Conservation (phyloP, 2,888 invertebrate genomes). For the Cryptophagus acutangulus region DNA sequence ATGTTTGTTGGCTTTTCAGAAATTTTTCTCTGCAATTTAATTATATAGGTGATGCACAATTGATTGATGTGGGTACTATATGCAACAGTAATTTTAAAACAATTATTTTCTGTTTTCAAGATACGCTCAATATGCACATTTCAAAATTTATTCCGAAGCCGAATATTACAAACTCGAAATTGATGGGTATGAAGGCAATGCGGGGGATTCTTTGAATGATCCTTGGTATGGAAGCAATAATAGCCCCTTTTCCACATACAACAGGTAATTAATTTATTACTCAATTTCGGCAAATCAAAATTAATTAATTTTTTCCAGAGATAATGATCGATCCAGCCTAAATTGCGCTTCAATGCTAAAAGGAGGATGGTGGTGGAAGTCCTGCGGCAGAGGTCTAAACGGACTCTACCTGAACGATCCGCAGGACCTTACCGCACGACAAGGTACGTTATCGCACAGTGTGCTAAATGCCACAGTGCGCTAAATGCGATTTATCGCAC, state of each 20-base stretch:
- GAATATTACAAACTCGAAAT: conserved; percentile 90
- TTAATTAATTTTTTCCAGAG: conserved; percentile 53
- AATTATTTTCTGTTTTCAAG: conserved; percentile 48
- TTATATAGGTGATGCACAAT: no score
- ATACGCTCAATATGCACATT: conserved; percentile 86
- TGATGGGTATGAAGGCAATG: conserved; percentile 86
- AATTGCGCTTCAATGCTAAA: conserved; percentile 92
- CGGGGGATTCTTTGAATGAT: conserved; percentile 86
- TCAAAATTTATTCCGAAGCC: conserved; percentile 86
- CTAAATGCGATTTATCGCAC: conserved; percentile 11
- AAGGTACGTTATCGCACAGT: conserved; percentile 57
- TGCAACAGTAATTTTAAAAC: no score
- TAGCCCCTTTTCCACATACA: conserved; percentile 89
- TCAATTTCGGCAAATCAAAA: neutral
- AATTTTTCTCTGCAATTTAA: no score
- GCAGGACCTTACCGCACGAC: conserved; percentile 82
- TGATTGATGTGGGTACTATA: no score
- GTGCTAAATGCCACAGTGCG: no score
- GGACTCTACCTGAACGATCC: conserved; percentile 86
- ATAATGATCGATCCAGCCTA: conserved; percentile 83
- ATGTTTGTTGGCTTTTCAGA: no score
- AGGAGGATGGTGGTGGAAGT: conserved; percentile 96
- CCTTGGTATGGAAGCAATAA: conserved; percentile 93
- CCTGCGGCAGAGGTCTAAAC: conserved; percentile 84
- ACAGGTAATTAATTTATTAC: conserved; percentile 56